Evolutionary conservation across 2,797 vertebrate species (phyloP), one percentile per base, ranked within the genome.

Genomic region (Acridotheres tristis): DNA sequence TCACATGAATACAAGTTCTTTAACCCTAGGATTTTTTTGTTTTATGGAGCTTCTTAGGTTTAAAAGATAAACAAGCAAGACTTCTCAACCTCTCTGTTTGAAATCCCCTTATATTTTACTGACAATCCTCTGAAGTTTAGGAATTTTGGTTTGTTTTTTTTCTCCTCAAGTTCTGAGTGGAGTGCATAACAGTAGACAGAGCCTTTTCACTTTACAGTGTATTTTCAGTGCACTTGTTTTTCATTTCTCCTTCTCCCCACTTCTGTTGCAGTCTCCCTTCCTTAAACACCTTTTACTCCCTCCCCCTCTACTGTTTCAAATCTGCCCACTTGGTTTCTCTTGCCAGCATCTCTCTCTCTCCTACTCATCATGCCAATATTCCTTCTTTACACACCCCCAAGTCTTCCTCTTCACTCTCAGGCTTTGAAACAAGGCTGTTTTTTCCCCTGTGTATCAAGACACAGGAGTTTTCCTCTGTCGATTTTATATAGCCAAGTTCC

Each of bases 271-370:
- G 59, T 82, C 32, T 86, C 55, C 71, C 42, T 89, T 88, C 34
- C 77, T 85, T n/a, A 81, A 88, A 85, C 76, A 88, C 43, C 59
- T 94, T 86, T 86, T 74, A 72, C 73, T 95, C 30, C 53, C 61
- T 83, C 89, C 85, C 32, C 69, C 76, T 78, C 54, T 63, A 62
- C 73, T 73, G 80, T 87, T 95, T 90, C 62, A 86, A 88, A 93
- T 86, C 83, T 94, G 57, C 95, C 95, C 78, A 96, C 88, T 93
- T 78, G 29, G 58, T 91, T 94, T 94, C 66, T 89, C 34, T 94
- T 86, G 55, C 82, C 77, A 94, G 68, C 48, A 94, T 69, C 51
- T 89, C 65, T 94, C 43, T 91, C 43, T 89, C 82, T 85, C 82
- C 92, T 65, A 94, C 90, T 84, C 85, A 74, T 55, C 40, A 78